Evolutionary conservation across 2,888 invertebrate species (phyloP).

Genomic region (Lasioglossum vierecki): DNA sequence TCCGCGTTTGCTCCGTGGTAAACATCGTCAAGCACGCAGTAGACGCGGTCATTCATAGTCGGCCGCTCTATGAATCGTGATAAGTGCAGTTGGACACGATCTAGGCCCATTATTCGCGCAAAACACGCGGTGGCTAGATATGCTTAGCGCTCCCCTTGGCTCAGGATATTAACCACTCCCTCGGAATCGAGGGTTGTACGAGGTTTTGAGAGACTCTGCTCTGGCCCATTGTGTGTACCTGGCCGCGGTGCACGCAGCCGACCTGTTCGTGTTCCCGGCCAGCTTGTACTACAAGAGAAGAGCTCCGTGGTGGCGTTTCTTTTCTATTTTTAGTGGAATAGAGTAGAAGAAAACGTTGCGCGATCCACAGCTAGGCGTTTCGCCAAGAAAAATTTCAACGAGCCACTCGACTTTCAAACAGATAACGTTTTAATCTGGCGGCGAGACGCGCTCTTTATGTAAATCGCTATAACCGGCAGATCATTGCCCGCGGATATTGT

Average conservation of each 20-base stretch:
- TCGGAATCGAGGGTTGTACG: neutral
- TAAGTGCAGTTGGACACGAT: constrained; percentile 41
- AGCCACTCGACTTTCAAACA: constrained; percentile 9
- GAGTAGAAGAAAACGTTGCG: neutral
- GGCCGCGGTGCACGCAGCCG: constrained; percentile 15
- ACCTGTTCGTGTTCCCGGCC: constrained; percentile 18
- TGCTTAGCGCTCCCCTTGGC: neutral
- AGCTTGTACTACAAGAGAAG: constrained; percentile 21
- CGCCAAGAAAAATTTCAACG: constrained; percentile 26
- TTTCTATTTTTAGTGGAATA: neutral
- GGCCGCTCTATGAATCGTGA: constrained; percentile 37
- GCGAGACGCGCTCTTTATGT: neutral
- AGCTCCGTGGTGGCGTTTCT: constrained; percentile 3
- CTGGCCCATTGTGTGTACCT: constrained; percentile 28
- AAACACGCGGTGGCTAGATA: neutral
- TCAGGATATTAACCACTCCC: neutral
- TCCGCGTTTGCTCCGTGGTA: neutral
- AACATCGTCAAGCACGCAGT: neutral
- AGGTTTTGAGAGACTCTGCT: constrained; percentile 38
- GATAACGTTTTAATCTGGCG: constrained; percentile 35
- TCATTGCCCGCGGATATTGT: constrained; percentile 17
- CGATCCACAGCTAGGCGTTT: constrained; percentile 34
- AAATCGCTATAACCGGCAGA: constrained; percentile 22
- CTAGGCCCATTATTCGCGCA: neutral
- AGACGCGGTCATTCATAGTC: constrained; percentile 26